These are phyloP conservation scores for Netelia fuscicornis DNA, from an alignment of 2,888 invertebrate genomes.

Conservation along the genomic window DNA sequence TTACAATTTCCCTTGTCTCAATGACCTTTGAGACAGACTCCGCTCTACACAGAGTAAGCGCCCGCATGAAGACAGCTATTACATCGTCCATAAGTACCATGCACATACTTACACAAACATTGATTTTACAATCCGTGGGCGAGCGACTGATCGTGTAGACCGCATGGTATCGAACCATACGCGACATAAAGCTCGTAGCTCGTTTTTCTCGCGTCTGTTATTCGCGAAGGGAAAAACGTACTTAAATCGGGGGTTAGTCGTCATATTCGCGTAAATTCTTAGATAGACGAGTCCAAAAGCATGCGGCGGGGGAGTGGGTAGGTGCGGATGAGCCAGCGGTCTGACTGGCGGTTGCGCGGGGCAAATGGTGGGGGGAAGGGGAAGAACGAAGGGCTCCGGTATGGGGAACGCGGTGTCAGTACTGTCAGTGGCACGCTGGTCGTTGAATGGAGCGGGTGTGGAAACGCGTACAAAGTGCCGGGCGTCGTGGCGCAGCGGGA, in stretches of 20 bases:
- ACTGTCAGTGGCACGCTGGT: slow-evolving; percentile 81
- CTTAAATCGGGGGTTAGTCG: background rate
- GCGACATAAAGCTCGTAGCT: background rate
- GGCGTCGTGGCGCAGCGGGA: slow-evolving; percentile 79
- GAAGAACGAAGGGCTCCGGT: slow-evolving; percentile 56
- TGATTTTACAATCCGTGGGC: background rate
- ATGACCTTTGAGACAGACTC: too few species aligned
- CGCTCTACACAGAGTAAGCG: too few species aligned
- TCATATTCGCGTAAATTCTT: background rate
- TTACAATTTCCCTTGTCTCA: background rate
- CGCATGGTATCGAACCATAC: background rate
- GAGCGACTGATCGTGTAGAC: background rate
- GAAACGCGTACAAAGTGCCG: slow-evolving; percentile 83
- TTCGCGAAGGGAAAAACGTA: too few species aligned
- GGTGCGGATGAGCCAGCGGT: background rate
- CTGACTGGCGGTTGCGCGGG: background rate
- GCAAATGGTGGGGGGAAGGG: slow-evolving; percentile 2
- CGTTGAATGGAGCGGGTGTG: slow-evolving; percentile 84
- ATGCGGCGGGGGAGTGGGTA: background rate
- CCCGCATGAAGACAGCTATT: too few species aligned
- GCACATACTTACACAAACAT: background rate
- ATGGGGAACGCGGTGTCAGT: slow-evolving; percentile 66
- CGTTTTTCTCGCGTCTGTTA: too few species aligned
- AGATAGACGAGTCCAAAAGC: background rate
- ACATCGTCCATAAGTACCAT: too few species aligned